Percentiles rank a stretch among this genome's conserved stretches.
These are phyloP conservation scores for Monopterus albus DNA, from an alignment of 2,113 vertebrate genomes.

Conservation along the genomic window DNA sequence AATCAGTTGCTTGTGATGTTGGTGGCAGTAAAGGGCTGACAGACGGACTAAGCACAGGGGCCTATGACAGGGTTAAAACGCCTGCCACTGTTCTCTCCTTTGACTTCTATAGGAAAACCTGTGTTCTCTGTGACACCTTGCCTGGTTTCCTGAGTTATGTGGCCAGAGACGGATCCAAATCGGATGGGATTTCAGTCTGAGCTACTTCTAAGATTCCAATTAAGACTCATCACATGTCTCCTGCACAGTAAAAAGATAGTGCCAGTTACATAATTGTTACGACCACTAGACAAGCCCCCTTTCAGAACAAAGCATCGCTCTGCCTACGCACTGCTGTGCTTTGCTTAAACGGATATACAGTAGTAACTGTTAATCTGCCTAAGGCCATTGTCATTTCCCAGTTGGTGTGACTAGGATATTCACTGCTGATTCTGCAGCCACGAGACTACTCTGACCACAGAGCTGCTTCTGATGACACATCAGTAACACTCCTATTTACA, in stretches of 20 bases:
- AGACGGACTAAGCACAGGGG: too few species aligned
- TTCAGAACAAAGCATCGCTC: conserved; percentile 17
- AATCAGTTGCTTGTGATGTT: too few species aligned
- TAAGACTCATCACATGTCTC: background rate
- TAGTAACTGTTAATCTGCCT: conserved; percentile 28
- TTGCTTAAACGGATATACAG: conserved; percentile 1
- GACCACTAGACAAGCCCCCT: background rate
- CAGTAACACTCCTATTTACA: conserved; percentile 34
- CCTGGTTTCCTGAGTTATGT: conserved; percentile 2
- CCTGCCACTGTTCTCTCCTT: too few species aligned
- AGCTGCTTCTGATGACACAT: conserved; percentile 30
- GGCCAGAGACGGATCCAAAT: background rate
- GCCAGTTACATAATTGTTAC: conserved; percentile 22
- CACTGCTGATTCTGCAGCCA: conserved; percentile 34
- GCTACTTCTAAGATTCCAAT: conserved; percentile 9
- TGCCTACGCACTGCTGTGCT: background rate
- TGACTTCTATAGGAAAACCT: too few species aligned
- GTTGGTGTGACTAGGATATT: conserved; percentile 25
- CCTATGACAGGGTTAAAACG: too few species aligned
- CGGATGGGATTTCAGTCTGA: conserved; percentile 10
- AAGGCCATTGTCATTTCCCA: conserved; percentile 24
- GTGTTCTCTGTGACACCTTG: background rate
- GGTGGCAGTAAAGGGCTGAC: too few species aligned
- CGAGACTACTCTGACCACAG: conserved; percentile 15
- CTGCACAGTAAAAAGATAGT: conserved; percentile 2